A percentile compares a stretch with the other conserved stretches of the same genome.
Evolutionary conservation across 2,888 invertebrate genomes (phyloP).

Genomic region (Oligia latruncula): DNA sequence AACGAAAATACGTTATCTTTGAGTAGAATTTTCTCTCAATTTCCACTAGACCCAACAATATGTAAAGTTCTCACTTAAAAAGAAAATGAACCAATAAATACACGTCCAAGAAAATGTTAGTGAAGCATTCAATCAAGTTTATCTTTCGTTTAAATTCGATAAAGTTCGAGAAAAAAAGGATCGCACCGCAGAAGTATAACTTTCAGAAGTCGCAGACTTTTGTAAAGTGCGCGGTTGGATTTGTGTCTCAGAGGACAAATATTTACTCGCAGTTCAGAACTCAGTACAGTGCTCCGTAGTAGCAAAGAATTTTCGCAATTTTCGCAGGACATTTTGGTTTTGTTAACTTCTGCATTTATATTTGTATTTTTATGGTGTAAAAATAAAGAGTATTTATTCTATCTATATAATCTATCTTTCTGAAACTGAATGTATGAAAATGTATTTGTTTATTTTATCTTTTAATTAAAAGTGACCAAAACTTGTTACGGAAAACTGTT

Average conservation of each 20-base stretch:
- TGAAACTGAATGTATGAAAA: background rate
- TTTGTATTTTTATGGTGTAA: background rate
- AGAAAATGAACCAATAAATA: slow-evolving; percentile 43
- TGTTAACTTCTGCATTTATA: background rate
- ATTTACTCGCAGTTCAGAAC: slow-evolving; percentile 16
- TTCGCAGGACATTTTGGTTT: background rate
- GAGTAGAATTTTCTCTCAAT: background rate
- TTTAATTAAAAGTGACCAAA: background rate
- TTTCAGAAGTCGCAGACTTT: slow-evolving; percentile 9
- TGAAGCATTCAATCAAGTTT: slow-evolving; percentile 47
- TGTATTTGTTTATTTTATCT: background rate
- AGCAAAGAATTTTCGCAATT: background rate
- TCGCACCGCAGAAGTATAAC: slow-evolving; percentile 27
- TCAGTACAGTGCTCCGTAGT: background rate
- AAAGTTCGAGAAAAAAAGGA: slow-evolving; percentile 51
- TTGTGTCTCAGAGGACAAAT: slow-evolving; percentile 20
- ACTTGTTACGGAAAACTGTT: background rate
- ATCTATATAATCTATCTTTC: background rate
- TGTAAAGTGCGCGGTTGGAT: slow-evolving; percentile 8
- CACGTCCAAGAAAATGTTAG: slow-evolving; percentile 37
- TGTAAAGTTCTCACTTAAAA: slow-evolving; percentile 25
- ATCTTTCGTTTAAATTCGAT: slow-evolving; percentile 50
- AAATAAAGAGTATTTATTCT: background rate
- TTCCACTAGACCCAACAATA: slow-evolving; percentile 9
- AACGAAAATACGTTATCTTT: background rate